phyloP scores from a whole-genome alignment of 2,888 invertebrate species.

The Cancer borealis region DNA sequence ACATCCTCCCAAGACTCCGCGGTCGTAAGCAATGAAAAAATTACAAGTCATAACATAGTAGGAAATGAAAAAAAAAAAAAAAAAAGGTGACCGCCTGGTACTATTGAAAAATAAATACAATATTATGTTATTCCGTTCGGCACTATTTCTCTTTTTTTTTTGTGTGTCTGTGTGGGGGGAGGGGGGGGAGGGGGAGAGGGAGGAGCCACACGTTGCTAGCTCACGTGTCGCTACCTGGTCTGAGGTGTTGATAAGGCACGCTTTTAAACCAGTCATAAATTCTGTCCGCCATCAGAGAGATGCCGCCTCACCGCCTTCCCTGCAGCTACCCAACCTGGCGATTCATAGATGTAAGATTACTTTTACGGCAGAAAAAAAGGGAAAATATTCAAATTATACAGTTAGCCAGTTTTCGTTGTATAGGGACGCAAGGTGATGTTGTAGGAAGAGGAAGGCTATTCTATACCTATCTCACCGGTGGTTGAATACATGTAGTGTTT shows the following conservation, averaged over 20 bases:
- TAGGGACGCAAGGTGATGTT: background rate
- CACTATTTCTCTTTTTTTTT: too few relatives aligned
- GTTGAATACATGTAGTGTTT: too few relatives aligned
- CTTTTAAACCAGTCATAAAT: constrained; percentile 1
- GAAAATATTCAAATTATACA: background rate
- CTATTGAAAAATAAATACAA: background rate
- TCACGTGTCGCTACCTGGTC: background rate
- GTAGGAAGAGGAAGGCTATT: background rate
- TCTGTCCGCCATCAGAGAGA: background rate
- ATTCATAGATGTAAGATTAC: background rate
- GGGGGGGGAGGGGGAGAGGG: too few relatives aligned
- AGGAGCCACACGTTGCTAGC: background rate
- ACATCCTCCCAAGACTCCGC: background rate
- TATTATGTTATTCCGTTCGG: background rate
- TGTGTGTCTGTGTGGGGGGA: too few relatives aligned
- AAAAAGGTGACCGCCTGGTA: background rate
- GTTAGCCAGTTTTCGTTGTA: background rate
- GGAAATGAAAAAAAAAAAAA: background rate
- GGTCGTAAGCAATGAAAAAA: background rate
- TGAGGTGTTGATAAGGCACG: background rate
- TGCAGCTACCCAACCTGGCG: background rate
- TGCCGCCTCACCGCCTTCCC: background rate
- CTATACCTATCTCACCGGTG: background rate
- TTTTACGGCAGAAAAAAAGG: background rate
- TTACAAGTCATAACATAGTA: background rate